A percentile compares a stretch with the other conserved stretches of the same genome.
phyloP scores from a whole-genome alignment of 1,140 invertebrate species.

The Neodiprion virginianus region DNA sequence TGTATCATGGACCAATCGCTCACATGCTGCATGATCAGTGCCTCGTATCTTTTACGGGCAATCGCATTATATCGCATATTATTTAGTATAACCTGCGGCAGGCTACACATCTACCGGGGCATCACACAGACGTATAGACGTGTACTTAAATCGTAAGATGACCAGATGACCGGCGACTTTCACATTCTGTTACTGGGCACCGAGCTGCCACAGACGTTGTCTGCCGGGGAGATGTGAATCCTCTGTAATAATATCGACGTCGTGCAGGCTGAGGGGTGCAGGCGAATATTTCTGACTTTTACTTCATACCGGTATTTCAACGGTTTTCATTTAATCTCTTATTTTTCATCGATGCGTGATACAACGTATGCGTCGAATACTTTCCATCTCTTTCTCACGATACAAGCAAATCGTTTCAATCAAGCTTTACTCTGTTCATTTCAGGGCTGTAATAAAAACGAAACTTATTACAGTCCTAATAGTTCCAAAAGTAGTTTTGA shows the following conservation, averaged over 20 bases:
- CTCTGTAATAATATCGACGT: background rate
- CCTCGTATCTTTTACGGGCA: background rate
- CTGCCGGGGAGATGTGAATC: background rate
- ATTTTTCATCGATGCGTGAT: constrained; percentile 2
- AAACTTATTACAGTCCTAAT: too few relatives aligned
- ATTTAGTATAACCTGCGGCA: background rate
- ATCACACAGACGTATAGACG: constrained; percentile 24
- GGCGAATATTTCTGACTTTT: background rate
- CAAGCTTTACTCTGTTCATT: too few relatives aligned
- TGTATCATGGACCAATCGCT: background rate
- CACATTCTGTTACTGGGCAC: constrained; percentile 46
- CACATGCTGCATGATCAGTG: too few relatives aligned
- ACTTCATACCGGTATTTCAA: background rate
- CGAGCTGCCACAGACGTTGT: constrained; percentile 17
- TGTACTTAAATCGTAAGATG: constrained; percentile 28
- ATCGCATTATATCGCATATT: background rate
- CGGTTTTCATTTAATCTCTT: background rate
- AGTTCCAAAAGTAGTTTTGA: too few relatives aligned
- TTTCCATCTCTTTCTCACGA: too few relatives aligned
- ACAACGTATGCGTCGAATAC: constrained; percentile 7
- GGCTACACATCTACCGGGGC: background rate
- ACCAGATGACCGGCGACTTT: constrained; percentile 52
- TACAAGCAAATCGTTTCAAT: too few relatives aligned
- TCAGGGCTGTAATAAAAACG: too few relatives aligned
- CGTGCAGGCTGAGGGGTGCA: background rate